Conservation (phyloP, 92 coral and sea anemone genomes). For the Epizoanthus rinbou region DNA sequence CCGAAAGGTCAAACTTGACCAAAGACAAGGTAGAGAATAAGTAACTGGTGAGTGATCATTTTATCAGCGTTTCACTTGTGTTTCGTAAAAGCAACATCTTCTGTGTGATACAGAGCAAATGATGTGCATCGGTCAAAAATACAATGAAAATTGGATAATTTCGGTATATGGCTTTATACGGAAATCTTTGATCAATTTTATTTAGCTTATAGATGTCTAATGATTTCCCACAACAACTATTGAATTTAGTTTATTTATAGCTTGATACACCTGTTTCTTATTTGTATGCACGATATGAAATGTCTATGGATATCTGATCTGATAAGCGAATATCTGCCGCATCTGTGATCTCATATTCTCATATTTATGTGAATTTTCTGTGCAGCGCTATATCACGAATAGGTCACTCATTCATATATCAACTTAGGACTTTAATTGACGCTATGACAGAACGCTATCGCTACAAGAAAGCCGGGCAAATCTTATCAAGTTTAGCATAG, state of each 20-base stretch:
- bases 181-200: not conserved
- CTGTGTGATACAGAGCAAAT: not conserved
- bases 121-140: not conserved
- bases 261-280: conserved; percentile 33
- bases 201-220: not conserved
- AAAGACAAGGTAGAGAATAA: conserved; percentile 13
- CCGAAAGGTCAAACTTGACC: conserved; percentile 35
- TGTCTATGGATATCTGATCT: conserved; percentile 32
- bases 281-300: conserved; percentile 39
- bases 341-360: not conserved
- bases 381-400: conserved; percentile 38
- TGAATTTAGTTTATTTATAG: conserved; percentile 33
- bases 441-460: conserved; percentile 45
- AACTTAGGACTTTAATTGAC: conserved; percentile 35
- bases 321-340: conserved; percentile 45
- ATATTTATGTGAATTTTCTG: conserved; percentile 31
- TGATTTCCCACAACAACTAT: conserved; percentile 16
- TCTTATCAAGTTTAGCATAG: conserved; percentile 27
- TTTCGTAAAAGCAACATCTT: conserved; percentile 11
- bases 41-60: conserved; percentile 19
- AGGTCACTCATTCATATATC: conserved; percentile 42
- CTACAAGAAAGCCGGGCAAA: conserved; percentile 33
- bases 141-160: not conserved
- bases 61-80: conserved; percentile 21
- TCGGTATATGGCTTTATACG: conserved; percentile 10